Conservation (phyloP, 2,888 invertebrate species). For the Platypus cylindrus region DNA sequence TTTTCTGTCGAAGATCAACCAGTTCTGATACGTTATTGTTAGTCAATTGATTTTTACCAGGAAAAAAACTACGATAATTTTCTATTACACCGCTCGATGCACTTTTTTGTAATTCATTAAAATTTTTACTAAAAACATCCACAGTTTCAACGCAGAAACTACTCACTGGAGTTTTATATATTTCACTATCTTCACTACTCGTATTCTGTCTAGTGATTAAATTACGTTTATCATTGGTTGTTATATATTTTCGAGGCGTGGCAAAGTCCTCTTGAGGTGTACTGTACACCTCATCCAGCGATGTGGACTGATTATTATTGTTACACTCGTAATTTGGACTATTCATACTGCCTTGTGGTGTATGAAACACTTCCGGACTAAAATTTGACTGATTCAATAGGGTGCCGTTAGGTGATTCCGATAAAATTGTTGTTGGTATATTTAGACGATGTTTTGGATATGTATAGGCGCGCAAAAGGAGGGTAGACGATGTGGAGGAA, state of each 20-base stretch:
- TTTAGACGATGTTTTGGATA: conserved; percentile 24
- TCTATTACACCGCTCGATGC: conserved; percentile 26
- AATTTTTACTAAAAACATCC: conserved; percentile 26
- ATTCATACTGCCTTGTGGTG: conserved; percentile 17
- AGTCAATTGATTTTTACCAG: conserved; percentile 6
- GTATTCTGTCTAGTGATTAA: too few species aligned
- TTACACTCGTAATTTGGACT: too few species aligned
- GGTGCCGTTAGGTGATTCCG: conserved; percentile 13
- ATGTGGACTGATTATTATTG: conserved; percentile 13
- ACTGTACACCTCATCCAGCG: conserved; percentile 16
- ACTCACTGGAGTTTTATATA: conserved; percentile 30
- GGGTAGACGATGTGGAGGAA: too few species aligned
- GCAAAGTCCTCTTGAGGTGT: conserved; percentile 18
- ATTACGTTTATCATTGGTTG: conserved; percentile 21
- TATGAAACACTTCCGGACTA: conserved; percentile 22
- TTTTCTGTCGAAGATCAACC: conserved; percentile 6
- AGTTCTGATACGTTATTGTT: too few species aligned
- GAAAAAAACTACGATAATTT: conserved; percentile 14
- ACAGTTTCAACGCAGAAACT: conserved; percentile 15
- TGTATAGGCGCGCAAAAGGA: conserved; percentile 22
- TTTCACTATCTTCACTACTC: conserved; percentile 26
- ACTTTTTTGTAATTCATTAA: conserved; percentile 28
- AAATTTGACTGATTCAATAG: conserved; percentile 21
- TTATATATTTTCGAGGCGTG: conserved; percentile 22
- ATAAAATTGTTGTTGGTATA: conserved; percentile 23